phyloP scores from a whole-genome alignment of 2,113 vertebrate genomes.

The Lophotis ruficrista region DNA sequence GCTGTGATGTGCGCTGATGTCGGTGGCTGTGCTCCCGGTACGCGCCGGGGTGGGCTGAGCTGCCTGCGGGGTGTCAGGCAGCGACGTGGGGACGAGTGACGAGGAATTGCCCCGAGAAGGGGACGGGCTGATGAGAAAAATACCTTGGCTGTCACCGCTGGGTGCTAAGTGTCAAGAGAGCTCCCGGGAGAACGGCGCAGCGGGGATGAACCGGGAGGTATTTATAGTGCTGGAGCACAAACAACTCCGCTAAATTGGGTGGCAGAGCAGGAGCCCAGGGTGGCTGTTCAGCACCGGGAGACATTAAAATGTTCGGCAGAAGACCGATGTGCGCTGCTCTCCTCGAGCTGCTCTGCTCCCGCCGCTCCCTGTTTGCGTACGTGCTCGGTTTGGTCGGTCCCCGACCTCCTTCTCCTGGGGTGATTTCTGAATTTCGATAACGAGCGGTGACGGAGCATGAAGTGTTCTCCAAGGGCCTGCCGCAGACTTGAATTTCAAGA shows the following conservation, averaged over 20 bases:
- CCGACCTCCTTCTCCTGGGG: not conserved
- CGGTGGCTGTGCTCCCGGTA: not conserved
- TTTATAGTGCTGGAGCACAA: constrained; percentile 11
- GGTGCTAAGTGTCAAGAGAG: not conserved
- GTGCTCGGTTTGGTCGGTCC: fast-evolving
- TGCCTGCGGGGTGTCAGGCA: not conserved
- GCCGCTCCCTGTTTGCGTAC: fast-evolving
- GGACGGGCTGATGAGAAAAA: not conserved
- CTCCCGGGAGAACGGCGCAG: not conserved
- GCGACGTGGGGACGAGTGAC: not conserved
- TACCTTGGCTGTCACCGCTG: not conserved
- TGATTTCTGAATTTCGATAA: not conserved
- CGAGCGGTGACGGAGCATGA: not conserved
- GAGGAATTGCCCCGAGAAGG: not conserved
- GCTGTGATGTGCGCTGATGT: fast-evolving
- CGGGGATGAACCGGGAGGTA: not conserved
- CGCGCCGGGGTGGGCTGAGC: not conserved
- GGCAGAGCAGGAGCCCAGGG: not conserved
- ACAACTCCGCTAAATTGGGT: not conserved
- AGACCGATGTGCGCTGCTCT: fast-evolving
- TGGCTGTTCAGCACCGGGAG: not conserved
- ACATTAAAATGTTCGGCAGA: not conserved
- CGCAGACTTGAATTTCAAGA: not conserved
- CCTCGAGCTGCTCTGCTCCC: not conserved
- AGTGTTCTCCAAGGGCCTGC: not conserved